phyloP scores from a whole-genome alignment of 1,140 invertebrate species.

The Trachelipus rathkii region DNA sequence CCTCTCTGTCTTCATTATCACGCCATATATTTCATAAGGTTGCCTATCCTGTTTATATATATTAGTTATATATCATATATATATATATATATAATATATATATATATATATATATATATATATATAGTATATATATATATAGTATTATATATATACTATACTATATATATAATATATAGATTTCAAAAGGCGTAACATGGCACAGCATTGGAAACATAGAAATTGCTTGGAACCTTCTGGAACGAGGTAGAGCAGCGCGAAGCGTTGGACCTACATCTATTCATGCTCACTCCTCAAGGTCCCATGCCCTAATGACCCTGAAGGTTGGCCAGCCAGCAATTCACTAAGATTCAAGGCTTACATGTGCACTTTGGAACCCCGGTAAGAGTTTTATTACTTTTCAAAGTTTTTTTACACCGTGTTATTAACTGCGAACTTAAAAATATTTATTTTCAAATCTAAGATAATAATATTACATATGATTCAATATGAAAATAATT shows the following conservation, averaged over 20 bases:
- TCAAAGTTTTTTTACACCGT: no score
- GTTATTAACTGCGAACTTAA: no score
- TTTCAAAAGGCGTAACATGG: conserved; percentile 55
- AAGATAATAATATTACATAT: no score
- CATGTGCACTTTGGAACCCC: no score
- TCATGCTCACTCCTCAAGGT: conserved; percentile 61
- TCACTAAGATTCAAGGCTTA: conserved; percentile 8
- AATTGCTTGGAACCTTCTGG: conserved; percentile 50
- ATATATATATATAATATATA: background rate
- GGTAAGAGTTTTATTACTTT: conserved; percentile 43
- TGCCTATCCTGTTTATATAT: no score
- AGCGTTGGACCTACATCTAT: conserved; percentile 58
- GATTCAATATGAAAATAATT: no score
- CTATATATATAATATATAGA: background rate
- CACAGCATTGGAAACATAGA: conserved; percentile 53
- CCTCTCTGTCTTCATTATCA: no score
- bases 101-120: background rate
- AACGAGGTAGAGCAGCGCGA: conserved; percentile 33
- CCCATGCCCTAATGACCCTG: conserved; percentile 62
- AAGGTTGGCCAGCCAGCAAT: conserved; percentile 48
- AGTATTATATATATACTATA: background rate
- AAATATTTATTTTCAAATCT: no score
- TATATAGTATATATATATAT: background rate
- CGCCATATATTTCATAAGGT: no score
- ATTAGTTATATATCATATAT: background rate